Conservation (phyloP, 2,888 invertebrate genomes). For the Seira musarum region DNA sequence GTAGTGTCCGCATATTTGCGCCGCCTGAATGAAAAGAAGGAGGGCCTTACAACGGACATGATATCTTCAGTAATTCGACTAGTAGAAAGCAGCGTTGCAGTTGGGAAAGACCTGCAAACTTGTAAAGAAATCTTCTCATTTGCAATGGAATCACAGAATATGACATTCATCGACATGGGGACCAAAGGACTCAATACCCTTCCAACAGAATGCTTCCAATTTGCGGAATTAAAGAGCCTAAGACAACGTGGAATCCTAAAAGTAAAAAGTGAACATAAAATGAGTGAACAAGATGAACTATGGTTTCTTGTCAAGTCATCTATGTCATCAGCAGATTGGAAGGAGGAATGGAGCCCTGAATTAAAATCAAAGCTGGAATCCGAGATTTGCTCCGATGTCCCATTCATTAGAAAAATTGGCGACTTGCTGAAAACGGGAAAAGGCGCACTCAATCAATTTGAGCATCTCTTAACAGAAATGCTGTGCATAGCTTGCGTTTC, state of each 20-base stretch:
- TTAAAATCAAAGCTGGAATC: too few relatives aligned
- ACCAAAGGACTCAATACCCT: neutral
- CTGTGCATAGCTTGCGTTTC: neutral
- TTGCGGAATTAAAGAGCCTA: too few relatives aligned
- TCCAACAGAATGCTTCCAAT: too few relatives aligned
- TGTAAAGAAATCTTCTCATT: neutral
- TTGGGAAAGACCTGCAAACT: neutral
- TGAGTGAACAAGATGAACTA: neutral
- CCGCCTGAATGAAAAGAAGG: neutral
- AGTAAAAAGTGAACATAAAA: too few relatives aligned
- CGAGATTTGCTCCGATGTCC: neutral
- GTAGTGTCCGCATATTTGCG: neutral
- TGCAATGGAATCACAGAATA: neutral
- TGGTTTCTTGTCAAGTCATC: too few relatives aligned
- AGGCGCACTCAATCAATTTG: neutral
- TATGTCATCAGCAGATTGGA: too few relatives aligned
- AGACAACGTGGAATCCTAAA: too few relatives aligned
- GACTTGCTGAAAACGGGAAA: neutral
- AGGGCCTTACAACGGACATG: neutral
- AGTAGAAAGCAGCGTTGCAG: neutral
- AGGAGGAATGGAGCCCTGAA: too few relatives aligned
- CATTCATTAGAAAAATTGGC: too few relatives aligned
- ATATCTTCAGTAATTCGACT: constrained; percentile 22
- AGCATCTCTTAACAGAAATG: neutral
- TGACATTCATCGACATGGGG: neutral